These are phyloP conservation scores for Gallinago paraguaiae DNA, from an alignment of 2,113 vertebrate genomes.

Conservation along the genomic window DNA sequence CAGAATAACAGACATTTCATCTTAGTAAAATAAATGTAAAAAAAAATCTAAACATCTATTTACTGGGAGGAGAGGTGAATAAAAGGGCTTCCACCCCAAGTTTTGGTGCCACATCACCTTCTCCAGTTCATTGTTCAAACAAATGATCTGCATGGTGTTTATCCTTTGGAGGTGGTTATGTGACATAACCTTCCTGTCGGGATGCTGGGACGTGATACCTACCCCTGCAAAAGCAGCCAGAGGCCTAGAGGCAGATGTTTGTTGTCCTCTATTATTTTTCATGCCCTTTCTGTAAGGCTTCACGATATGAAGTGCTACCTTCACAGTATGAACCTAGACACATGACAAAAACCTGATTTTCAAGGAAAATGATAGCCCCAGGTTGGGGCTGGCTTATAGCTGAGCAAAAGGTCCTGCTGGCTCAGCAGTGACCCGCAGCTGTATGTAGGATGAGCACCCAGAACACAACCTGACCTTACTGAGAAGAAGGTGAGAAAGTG, in stretches of 20 bases:
- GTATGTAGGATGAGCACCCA: not conserved
- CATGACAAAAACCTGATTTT: not conserved
- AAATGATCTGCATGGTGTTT: not conserved
- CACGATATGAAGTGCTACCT: not conserved
- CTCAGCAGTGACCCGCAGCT: not conserved
- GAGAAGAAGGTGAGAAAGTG: too few species aligned
- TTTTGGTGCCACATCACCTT: not conserved
- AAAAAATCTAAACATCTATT: not conserved
- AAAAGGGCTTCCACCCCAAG: not conserved
- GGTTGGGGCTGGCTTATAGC: not conserved
- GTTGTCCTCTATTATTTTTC: not conserved
- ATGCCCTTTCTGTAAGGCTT: not conserved
- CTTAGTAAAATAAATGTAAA: not conserved
- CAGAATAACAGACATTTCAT: not conserved
- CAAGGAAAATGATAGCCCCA: not conserved
- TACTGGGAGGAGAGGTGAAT: not conserved
- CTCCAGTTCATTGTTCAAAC: not conserved
- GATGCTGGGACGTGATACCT: not conserved
- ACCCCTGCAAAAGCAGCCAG: not conserved
- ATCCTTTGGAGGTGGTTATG: not conserved
- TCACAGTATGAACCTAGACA: not conserved
- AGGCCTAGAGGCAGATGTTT: not conserved
- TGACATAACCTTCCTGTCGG: rapidly evolving
- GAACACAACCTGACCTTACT: not conserved
- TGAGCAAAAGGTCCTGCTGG: not conserved